Conservation (phyloP, 2,888 invertebrate genomes). For the Conus canariensis region DNA sequence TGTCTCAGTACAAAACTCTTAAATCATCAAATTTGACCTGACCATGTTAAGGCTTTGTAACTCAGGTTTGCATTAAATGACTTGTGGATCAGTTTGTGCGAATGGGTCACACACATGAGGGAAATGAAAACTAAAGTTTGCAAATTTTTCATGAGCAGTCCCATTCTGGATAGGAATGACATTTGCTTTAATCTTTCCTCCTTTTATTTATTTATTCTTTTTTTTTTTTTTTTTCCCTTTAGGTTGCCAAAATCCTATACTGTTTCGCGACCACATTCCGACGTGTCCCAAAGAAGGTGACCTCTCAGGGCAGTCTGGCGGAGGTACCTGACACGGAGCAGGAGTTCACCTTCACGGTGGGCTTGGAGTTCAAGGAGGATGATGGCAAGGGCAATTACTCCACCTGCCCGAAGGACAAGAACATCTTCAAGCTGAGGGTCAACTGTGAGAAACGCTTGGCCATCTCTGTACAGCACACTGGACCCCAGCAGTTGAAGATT, state of each 20-base stretch:
- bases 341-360: slow-evolving; percentile 93
- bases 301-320: slow-evolving; percentile 23
- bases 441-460: slow-evolving; percentile 91
- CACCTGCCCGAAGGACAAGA: slow-evolving; percentile 86
- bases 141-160: no score
- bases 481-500: slow-evolving; percentile 85
- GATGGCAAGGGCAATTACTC: slow-evolving; percentile 82
- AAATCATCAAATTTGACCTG: no score
- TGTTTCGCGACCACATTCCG: slow-evolving; percentile 97
- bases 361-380: slow-evolving; percentile 88
- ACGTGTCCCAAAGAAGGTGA: slow-evolving; percentile 83
- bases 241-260: slow-evolving; percentile 82
- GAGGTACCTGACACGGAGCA: slow-evolving; percentile 66
- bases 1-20: no score
- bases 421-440: slow-evolving; percentile 85
- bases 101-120: no score
- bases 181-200: not conserved
- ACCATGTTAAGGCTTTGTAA: no score
- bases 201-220: not conserved
- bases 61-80: no score
- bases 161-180: no score
- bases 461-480: slow-evolving; percentile 85
- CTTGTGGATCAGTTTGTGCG: no score
- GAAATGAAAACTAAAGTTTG: no score
- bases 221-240: slow-evolving; percentile 37